Evolutionary conservation across 2,113 vertebrate species (phyloP), one percentile per base, ranked within the genome.

Genomic region (Tychaedon coryphoeus): DNA sequence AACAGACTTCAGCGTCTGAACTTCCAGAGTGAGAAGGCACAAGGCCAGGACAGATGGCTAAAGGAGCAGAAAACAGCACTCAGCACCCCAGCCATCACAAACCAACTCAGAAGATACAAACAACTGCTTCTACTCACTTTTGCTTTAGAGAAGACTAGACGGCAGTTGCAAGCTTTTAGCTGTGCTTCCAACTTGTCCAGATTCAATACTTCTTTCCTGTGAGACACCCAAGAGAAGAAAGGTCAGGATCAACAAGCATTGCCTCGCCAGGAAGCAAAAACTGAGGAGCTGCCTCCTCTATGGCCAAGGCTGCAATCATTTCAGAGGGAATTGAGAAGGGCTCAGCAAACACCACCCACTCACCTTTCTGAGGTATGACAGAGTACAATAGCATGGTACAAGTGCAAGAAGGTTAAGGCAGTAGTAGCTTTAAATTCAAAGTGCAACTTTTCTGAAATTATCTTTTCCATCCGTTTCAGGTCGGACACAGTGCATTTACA

Each of bases 401-500:
- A 97, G 98, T 99, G 99, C 98, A 99, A 98, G 96, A 99, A 99
- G 84, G 99, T 99, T 98, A 99, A 99, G 98, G 99, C 99, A 91
- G 99, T 99, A 98, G 99, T 97, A 97, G 99, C 99, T 98, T 98
- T 98, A 96, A 99, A 98, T 96, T 99, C 98, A 98, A 99, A 99
- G 98, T 99, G 96, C 96, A 99, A 98, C 97, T 99, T 99, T 90
- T 99, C 99, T 0, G 99, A 98, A 93, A 99, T 98, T 19, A 99
- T 99, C 96, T 99, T 99, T 97, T 99, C 99, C 99, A 99, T 99
- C 76, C 99, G 98, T 88, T 97, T 95, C 80, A 99, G 98, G 97
- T 99, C 99, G 1, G 99, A 99, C 77, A 98, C 98, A 23, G 99
- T 99, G 97, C 99, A 99, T 97, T 99, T 98, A 97, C 99, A 99